A percentile compares a stretch with the other conserved stretches of the same genome.
phyloP scores from a whole-genome alignment of 2,113 vertebrate species.

The Macaca fascicularis region DNA sequence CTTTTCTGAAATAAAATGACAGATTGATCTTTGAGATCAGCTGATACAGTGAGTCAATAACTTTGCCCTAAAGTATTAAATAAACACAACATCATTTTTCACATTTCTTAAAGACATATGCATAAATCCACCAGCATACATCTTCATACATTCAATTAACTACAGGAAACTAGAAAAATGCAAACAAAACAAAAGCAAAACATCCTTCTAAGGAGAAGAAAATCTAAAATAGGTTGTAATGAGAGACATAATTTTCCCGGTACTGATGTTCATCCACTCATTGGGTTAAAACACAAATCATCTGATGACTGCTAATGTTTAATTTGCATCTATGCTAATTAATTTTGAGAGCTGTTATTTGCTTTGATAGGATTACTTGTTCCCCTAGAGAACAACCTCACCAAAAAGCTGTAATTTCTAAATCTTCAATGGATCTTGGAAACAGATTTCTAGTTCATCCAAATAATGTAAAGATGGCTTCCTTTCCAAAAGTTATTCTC shows the following conservation, averaged over 20 bases:
- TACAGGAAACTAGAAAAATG: slow-evolving; percentile 45
- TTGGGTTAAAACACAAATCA: slow-evolving; percentile 38
- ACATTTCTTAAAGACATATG: neutral
- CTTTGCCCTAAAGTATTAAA: slow-evolving; percentile 3
- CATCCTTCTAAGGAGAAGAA: slow-evolving; percentile 2
- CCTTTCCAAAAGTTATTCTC: slow-evolving; percentile 54
- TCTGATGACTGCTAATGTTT: slow-evolving; percentile 25
- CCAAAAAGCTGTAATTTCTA: slow-evolving; percentile 4
- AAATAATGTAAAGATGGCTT: slow-evolving; percentile 61
- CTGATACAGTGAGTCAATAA: neutral
- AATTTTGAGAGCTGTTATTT: slow-evolving; percentile 43
- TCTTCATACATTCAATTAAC: neutral
- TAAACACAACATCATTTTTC: slow-evolving; percentile 38
- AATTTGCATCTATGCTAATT: slow-evolving; percentile 53
- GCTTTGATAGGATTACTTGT: neutral
- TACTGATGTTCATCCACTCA: slow-evolving; percentile 38
- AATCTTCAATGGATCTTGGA: neutral
- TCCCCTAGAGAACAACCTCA: slow-evolving; percentile 12
- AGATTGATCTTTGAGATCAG: neutral
- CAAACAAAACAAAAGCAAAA: slow-evolving; percentile 22
- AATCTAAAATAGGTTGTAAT: slow-evolving; percentile 29
- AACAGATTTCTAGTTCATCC: slow-evolving; percentile 41
- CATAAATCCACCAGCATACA: neutral
- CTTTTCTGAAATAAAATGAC: slow-evolving; percentile 27
- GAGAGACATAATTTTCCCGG: slow-evolving; percentile 9